Conservation (phyloP, 2,888 invertebrate genomes). For the Trachelus tabidus region DNA sequence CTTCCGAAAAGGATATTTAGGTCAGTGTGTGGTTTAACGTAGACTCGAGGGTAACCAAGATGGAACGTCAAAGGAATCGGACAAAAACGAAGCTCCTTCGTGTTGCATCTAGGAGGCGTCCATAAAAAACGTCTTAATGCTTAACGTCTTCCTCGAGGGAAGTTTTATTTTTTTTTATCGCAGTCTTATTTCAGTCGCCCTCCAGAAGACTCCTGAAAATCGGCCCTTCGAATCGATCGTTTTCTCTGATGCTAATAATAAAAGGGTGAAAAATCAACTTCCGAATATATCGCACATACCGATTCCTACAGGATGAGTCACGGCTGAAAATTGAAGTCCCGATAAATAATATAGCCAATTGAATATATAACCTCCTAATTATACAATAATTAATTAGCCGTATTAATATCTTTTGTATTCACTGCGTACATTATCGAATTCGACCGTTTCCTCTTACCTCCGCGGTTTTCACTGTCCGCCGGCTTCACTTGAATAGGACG, state of each 20-base stretch:
- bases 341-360: not conserved
- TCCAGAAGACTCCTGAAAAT: not conserved
- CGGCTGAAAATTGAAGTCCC: not conserved
- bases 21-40: not conserved
- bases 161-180: not conserved
- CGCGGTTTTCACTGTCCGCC: conserved; percentile 99
- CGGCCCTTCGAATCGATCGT: not conserved
- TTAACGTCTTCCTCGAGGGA: not conserved
- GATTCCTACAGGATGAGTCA: not conserved
- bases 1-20: conserved; percentile 29
- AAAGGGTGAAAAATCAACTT: not conserved
- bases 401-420: not conserved
- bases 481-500: conserved; percentile 99
- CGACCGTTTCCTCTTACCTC: conserved; percentile 76
- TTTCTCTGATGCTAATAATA: not conserved
- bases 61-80: not conserved
- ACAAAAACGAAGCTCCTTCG: not conserved
- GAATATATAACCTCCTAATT: not conserved
- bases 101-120: not conserved
- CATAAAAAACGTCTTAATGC: not conserved
- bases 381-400: not conserved
- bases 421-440: conserved; percentile 13
- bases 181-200: not conserved
- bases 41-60: not conserved
- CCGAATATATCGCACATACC: not conserved